Base-by-base conservation (phyloP, 1,140 invertebrate genomes). In the Caerostris extrusa region DNA sequence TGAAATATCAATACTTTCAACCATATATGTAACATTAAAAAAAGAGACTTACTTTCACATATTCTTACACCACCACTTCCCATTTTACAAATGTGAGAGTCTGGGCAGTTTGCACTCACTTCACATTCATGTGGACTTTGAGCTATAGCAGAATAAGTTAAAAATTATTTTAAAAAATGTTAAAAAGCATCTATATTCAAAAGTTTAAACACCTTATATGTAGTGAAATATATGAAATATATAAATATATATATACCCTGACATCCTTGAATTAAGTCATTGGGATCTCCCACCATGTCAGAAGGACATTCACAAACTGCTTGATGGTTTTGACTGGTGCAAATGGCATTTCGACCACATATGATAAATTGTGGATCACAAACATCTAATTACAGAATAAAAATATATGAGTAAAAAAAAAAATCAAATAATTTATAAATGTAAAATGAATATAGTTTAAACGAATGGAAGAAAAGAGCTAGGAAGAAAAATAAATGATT, bases 51-150 rank as follows among this genome's bases (percentile, higher is more conserved):
- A 94, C 93, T 94, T 87, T 91, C 83, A 91, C 93, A 94, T 55
- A 91, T 10, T 17, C 93, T 57, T n/a, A 94, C 56, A 17, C 94
- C 94, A 12, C 56, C 77, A 64, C 55, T 85, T 64, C 71, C 86
- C 19, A 58, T 57, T 71, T 85, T 93, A 81, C 96, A 96, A 93
- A 97, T 97, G 50, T 97, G 96, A 0, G 96, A 96, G 55, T 96
- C 96, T 14, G 96, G 95, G 95, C 98, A 99, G 94, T 98, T 98
- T 50, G 96, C 96, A 95, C 98, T 97, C 7, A 96, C 95, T 10
- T 96, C 96, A 95, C 98, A 98, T 95, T 89, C 86, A 55, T 94
- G 90, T 14, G 86, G 90, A 55, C 85, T 94, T 53, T 34, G 17
- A 90, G 58, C 94, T 94, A 57, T 34, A 71, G 50, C 17, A 53